Evolutionary conservation across 1,140 invertebrate species (phyloP), one percentile per base, ranked within the genome.

Genomic region (Choristoneura fumiferana): DNA sequence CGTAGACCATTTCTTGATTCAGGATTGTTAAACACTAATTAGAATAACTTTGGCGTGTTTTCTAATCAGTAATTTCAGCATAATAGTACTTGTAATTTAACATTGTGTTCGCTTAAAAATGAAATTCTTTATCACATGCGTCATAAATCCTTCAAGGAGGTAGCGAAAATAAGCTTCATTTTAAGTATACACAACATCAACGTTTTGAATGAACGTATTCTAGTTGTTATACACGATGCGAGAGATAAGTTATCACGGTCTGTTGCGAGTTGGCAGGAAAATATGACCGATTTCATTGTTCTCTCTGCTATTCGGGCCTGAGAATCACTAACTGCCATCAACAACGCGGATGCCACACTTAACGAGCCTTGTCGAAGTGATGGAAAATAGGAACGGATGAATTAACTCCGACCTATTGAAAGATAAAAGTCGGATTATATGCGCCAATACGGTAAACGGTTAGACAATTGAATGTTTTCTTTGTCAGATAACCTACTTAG

Each of bases 271-370:
- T 78, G 79, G 75, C 78, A 77, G 81, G 79, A 78, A 84, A 85
- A 83, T 87, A 85, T 87, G 82, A 84, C 79, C 78, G 84, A 84
- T 87, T 81, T 83, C 82, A 87, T 85, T 87, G 84, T 85, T 84
- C 75, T 73, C 68, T 57, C 65, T 63, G 76, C 71, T 75, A 76
- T 73, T 74, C 69, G 71, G 62, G 67, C 72, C 74, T 79, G 71
- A 80, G 81, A 85, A 87, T 85, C 84, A 85, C 84, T 82, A 76
- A 77, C 69, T 72, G 74, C 74, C 80, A 84, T 84, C 81, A 78
- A 78, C 77, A 74, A 64, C 76, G 64, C 70, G 79, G 79, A 82
- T 78, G 74, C 73, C 76, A 78, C 82, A 83, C 77, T 84, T 80
- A 87, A 87, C 83, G 84, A 86, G 76, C 69, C 84, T 87, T 86